Conservation (phyloP, 2,888 invertebrate genomes). For the Folsomia manolachei region DNA sequence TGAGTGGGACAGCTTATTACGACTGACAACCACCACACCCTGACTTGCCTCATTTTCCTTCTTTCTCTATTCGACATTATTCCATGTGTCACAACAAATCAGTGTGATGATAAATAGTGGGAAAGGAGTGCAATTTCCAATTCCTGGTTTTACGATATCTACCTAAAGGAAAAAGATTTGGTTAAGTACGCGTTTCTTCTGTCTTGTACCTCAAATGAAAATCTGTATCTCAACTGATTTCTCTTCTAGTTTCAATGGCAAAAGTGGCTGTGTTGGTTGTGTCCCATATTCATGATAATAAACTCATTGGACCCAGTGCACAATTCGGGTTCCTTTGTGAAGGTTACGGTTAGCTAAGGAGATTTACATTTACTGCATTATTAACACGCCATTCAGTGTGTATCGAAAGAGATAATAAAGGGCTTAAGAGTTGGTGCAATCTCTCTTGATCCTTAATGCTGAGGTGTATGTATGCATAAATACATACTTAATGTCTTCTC, state of each 20-base stretch:
- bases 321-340: constrained; percentile 2
- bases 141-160: neutral
- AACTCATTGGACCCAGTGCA: neutral
- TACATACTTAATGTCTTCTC: neutral
- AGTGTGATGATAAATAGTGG: neutral
- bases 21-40: neutral
- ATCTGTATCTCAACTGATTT: too few relatives aligned
- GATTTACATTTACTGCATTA: constrained; percentile 2
- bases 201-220: too few relatives aligned
- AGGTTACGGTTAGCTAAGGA: neutral
- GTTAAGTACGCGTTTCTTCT: neutral
- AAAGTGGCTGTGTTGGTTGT: neutral
- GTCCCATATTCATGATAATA: neutral
- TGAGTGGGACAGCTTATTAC: too few relatives aligned
- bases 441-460: neutral
- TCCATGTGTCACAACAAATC: neutral
- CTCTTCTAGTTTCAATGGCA: neutral
- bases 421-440: neutral
- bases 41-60: too few relatives aligned
- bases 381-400: neutral
- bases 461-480: too few relatives aligned
- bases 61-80: neutral
- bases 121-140: neutral
- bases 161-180: neutral
- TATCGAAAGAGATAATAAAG: neutral